Conservation (phyloP, 2,797 vertebrate species). For the Lepidocolaptes lacrymiger region DNA sequence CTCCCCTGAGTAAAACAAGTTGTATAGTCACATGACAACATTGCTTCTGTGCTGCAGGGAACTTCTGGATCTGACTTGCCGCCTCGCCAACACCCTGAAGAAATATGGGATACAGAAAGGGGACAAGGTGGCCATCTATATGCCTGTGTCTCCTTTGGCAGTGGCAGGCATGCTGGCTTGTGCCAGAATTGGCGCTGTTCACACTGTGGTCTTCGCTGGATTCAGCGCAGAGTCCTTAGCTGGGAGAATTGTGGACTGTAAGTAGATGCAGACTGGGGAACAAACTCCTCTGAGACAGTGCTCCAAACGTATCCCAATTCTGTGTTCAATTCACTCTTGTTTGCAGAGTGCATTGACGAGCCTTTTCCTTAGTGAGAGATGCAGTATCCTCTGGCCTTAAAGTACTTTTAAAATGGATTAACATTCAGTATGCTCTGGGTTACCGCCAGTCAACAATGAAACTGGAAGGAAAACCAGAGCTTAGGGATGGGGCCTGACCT, state of each 20-base stretch:
- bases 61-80: conserved; percentile 92
- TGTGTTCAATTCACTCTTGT: background rate
- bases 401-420: background rate
- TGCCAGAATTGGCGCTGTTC: conserved; percentile 88
- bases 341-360: background rate
- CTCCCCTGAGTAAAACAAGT: accelerated
- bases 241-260: conserved; percentile 91
- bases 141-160: conserved; percentile 88
- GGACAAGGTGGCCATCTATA: conserved; percentile 94
- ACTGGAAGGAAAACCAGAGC: background rate
- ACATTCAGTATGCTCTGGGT: background rate
- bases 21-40: background rate
- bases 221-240: conserved; percentile 92
- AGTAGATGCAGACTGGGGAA: conserved; percentile 55
- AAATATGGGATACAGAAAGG: conserved; percentile 85
- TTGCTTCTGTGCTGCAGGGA: conserved; percentile 78
- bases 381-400: background rate
- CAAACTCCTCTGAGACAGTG: background rate
- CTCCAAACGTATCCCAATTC: background rate
- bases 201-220: conserved; percentile 93
- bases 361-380: background rate
- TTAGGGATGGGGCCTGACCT: background rate
- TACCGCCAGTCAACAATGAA: background rate
- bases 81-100: conserved; percentile 90
- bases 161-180: conserved; percentile 96